Conservation (phyloP, 2,888 invertebrate species). For the Lithophane socia region DNA sequence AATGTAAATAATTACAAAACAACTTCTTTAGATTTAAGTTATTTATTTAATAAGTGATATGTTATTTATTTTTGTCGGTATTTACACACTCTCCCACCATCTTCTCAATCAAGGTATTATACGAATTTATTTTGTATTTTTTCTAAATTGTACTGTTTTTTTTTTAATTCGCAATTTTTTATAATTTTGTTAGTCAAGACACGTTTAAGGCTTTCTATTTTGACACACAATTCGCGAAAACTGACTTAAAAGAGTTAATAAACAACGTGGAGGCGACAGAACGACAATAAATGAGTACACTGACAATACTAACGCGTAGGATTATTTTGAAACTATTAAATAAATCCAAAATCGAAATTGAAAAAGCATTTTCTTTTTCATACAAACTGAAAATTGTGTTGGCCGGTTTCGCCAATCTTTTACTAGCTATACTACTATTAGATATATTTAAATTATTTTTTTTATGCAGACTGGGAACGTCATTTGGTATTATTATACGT, state of each 20-base stretch:
- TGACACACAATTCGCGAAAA: background rate
- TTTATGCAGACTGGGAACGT: background rate
- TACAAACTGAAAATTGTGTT: background rate
- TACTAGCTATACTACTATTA: background rate
- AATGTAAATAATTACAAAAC: constrained; percentile 70
- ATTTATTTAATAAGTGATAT: constrained; percentile 72
- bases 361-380: background rate
- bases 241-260: background rate
- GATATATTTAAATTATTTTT: background rate
- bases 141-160: constrained; percentile 12
- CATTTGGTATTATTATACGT: background rate
- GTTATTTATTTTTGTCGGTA: constrained; percentile 73
- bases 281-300: background rate
- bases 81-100: constrained; percentile 84
- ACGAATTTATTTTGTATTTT: constrained; percentile 34
- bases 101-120: constrained; percentile 56
- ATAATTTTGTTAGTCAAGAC: background rate
- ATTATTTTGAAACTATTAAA: background rate
- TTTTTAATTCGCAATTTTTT: background rate
- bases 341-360: background rate
- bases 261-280: background rate
- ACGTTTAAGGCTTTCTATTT: constrained; percentile 20
- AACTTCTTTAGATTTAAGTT: constrained; percentile 69
- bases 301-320: background rate
- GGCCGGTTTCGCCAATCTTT: background rate